phyloP scores from a whole-genome alignment of 2,888 invertebrate species.

The Caradrina clavipalpis region DNA sequence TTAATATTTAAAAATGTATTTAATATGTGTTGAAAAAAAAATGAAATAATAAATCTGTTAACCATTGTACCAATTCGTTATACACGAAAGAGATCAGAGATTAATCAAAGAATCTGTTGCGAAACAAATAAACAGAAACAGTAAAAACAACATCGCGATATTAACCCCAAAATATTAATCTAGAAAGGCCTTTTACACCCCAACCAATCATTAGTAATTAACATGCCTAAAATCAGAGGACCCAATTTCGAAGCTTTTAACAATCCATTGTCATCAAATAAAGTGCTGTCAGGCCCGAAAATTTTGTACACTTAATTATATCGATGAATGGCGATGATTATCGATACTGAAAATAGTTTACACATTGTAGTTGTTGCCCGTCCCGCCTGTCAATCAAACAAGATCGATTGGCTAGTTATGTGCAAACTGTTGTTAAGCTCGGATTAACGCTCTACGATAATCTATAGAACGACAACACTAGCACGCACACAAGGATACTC shows the following conservation, averaged over 20 bases:
- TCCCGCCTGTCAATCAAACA: constrained; percentile 77
- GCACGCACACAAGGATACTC: constrained; percentile 73
- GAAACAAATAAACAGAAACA: neutral
- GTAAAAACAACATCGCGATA: neutral
- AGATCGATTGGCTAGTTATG: constrained; percentile 79
- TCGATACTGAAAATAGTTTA: constrained; percentile 53
- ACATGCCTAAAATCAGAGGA: constrained; percentile 41
- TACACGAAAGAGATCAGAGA: neutral
- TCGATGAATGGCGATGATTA: constrained; percentile 37
- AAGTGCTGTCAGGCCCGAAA: constrained; percentile 26
- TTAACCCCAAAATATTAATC: constrained; percentile 11
- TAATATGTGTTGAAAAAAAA: too few species aligned
- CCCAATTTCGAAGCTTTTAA: constrained; percentile 41
- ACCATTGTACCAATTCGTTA: too few species aligned
- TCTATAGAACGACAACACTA: constrained; percentile 76
- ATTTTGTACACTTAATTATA: constrained; percentile 42
- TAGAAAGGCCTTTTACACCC: constrained; percentile 1
- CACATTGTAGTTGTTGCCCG: constrained; percentile 64
- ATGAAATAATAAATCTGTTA: too few species aligned
- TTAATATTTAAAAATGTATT: too few species aligned
- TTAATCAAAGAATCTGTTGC: neutral
- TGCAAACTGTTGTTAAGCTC: constrained; percentile 82
- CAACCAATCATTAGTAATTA: constrained; percentile 52
- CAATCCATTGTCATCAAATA: constrained; percentile 48
- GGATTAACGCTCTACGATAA: constrained; percentile 76